Evolutionary conservation across 1,140 invertebrate species (phyloP).

Genomic region (Drosophila sturtevanti): DNA sequence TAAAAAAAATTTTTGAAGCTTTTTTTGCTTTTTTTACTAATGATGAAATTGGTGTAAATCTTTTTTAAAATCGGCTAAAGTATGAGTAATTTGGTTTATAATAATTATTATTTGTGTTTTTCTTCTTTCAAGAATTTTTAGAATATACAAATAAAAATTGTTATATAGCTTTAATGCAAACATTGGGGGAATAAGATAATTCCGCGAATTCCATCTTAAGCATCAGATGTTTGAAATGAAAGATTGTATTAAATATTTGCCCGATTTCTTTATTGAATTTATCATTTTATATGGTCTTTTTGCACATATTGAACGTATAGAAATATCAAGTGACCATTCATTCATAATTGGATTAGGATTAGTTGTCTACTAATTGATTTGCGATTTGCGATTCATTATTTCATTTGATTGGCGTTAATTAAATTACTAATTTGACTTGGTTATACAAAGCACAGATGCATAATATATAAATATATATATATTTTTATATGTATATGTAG

Average conservation of each 20-base stretch:
- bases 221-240: no score
- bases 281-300: conserved; percentile 58
- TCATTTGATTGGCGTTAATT: conserved; percentile 59
- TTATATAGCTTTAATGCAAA: no score
- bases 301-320: conserved; percentile 48
- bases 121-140: no score
- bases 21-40: no score
- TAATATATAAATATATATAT: background rate
- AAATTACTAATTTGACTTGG: conserved; percentile 78
- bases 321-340: conserved; percentile 70
- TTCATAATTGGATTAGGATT: conserved; percentile 63
- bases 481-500: conserved; percentile 31
- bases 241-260: conserved; percentile 19
- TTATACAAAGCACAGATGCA: conserved; percentile 75
- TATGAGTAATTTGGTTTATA: no score
- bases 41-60: no score
- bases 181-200: no score
- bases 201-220: no score
- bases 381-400: conserved; percentile 36
- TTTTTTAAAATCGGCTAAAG: no score
- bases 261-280: conserved; percentile 41
- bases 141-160: no score
- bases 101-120: no score
- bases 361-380: conserved; percentile 67
- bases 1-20: no score